These are phyloP conservation scores for Arctia plantaginis DNA, from an alignment of 2,888 invertebrate species.

Conservation along the genomic window DNA sequence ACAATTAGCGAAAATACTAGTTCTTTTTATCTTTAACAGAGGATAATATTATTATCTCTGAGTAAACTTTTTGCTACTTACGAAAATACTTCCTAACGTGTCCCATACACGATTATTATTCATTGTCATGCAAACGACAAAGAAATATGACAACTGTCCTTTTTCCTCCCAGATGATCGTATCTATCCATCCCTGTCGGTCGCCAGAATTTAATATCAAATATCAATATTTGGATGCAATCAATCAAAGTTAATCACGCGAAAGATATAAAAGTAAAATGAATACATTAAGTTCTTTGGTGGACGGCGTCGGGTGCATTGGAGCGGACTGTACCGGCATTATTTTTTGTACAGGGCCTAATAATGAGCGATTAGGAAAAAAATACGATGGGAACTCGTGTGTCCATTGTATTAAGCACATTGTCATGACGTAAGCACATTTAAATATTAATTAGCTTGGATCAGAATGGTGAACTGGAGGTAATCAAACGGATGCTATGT, in stretches of 20 bases:
- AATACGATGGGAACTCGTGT: conserved; percentile 69
- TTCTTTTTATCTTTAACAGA: conserved; percentile 44
- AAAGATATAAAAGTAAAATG: conserved; percentile 85
- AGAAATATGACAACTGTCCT: conserved; percentile 47
- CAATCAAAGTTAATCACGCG: conserved; percentile 86
- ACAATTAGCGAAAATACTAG: conserved; percentile 23
- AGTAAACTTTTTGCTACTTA: conserved; percentile 34
- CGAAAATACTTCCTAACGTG: conserved; percentile 64
- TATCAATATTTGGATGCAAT: conserved; percentile 85
- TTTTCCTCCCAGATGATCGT: conserved; percentile 42
- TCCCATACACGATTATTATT: conserved; percentile 61
- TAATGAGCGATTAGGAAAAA: conserved; percentile 81
- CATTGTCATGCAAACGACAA: conserved; percentile 65
- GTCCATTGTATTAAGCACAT: conserved; percentile 73
- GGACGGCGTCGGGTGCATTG: conserved; percentile 73
- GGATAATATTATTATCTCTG: conserved; percentile 35
- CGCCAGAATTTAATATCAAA: conserved; percentile 75
- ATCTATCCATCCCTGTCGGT: conserved; percentile 60
- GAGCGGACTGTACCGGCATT: conserved; percentile 64
- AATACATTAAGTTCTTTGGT: conserved; percentile 81
- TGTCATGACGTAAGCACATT: conserved; percentile 80
- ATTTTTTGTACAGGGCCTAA: conserved; percentile 73
- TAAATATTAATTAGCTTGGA: conserved; percentile 75
- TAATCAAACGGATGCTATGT: conserved; percentile 45
- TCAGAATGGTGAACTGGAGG: conserved; percentile 54